Conservation (phyloP, 2,888 invertebrate genomes). For the Steinernema carpocapsae region DNA sequence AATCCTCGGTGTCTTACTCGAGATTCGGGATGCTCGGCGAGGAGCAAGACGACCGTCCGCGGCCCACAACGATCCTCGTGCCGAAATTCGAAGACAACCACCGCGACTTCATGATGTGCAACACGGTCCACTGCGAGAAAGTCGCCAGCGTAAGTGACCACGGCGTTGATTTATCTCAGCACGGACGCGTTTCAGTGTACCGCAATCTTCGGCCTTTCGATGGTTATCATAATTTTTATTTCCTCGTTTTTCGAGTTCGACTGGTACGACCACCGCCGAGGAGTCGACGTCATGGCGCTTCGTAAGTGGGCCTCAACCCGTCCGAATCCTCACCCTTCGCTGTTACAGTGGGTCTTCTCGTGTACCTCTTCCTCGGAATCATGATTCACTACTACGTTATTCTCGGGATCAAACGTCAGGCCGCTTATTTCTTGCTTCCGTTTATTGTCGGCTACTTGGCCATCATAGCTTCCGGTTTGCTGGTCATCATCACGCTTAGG, state of each 20-base stretch:
- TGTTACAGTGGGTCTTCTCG: slow-evolving; percentile 54
- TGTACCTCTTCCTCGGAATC: slow-evolving; percentile 56
- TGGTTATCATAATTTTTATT: slow-evolving; percentile 59
- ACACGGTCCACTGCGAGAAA: slow-evolving; percentile 54
- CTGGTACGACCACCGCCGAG: slow-evolving; percentile 62
- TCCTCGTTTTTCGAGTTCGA: slow-evolving; percentile 65
- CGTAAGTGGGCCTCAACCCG: slow-evolving; percentile 37
- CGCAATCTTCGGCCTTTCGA: slow-evolving; percentile 57
- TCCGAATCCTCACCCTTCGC: background rate
- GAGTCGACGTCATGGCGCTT: slow-evolving; percentile 60
- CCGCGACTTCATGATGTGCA: slow-evolving; percentile 52
- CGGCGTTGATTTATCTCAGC: background rate
- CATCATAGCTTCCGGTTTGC: slow-evolving; percentile 53
- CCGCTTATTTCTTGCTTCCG: slow-evolving; percentile 55
- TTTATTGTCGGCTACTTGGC: slow-evolving; percentile 62
- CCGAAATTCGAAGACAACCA: slow-evolving; percentile 62
- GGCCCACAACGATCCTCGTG: slow-evolving; percentile 59
- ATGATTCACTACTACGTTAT: slow-evolving; percentile 57
- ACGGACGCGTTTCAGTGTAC: slow-evolving; percentile 38
- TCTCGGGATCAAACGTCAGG: slow-evolving; percentile 47
- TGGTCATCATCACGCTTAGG: slow-evolving; percentile 50
- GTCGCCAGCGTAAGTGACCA: slow-evolving; percentile 56
- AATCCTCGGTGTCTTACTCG: slow-evolving; percentile 60
- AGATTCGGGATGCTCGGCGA: slow-evolving; percentile 65
- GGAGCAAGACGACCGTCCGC: slow-evolving; percentile 61